A percentile compares a stretch with the other conserved stretches of the same genome.
phyloP scores from a whole-genome alignment of 2,797 vertebrate species.

The Gobio occitaniae region DNA sequence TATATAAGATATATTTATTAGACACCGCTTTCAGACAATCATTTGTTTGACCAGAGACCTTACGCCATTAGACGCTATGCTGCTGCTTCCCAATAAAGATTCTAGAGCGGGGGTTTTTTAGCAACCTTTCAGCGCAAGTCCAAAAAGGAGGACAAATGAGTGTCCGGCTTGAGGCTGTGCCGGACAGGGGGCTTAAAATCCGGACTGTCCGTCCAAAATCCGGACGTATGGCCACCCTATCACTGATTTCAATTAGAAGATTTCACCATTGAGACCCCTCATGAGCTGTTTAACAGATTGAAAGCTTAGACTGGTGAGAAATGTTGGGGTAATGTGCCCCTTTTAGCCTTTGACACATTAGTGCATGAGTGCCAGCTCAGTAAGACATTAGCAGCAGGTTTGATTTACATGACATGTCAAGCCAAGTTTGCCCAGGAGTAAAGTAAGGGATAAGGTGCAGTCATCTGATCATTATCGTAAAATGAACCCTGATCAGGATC shows the following conservation, averaged over 20 bases:
- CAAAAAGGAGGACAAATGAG: too few relatives aligned
- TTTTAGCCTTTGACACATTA: slow-evolving; percentile 60
- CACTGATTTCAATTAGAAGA: neutral
- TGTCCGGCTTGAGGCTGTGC: too few relatives aligned
- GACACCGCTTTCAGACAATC: too few relatives aligned
- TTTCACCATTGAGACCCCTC: neutral
- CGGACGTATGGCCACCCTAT: too few relatives aligned
- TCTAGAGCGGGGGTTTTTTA: too few relatives aligned
- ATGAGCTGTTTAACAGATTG: slow-evolving; percentile 24
- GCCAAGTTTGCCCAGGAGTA: slow-evolving; percentile 18
- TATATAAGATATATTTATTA: too few relatives aligned
- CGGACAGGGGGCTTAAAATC: too few relatives aligned
- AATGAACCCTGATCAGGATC: neutral
- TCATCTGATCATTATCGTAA: neutral
- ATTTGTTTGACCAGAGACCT: too few relatives aligned
- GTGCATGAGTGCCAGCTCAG: neutral
- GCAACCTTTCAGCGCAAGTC: too few relatives aligned
- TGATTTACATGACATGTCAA: slow-evolving; percentile 12
- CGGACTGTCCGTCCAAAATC: too few relatives aligned
- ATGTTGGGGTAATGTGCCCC: slow-evolving; percentile 60
- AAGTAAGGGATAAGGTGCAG: neutral
- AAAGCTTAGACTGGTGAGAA: slow-evolving; percentile 52
- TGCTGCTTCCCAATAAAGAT: too few relatives aligned
- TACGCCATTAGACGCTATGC: too few relatives aligned
- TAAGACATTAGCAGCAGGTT: slow-evolving; percentile 16